phyloP scores from a whole-genome alignment of 2,797 vertebrate genomes.

The Sphaeramia orbicularis region DNA sequence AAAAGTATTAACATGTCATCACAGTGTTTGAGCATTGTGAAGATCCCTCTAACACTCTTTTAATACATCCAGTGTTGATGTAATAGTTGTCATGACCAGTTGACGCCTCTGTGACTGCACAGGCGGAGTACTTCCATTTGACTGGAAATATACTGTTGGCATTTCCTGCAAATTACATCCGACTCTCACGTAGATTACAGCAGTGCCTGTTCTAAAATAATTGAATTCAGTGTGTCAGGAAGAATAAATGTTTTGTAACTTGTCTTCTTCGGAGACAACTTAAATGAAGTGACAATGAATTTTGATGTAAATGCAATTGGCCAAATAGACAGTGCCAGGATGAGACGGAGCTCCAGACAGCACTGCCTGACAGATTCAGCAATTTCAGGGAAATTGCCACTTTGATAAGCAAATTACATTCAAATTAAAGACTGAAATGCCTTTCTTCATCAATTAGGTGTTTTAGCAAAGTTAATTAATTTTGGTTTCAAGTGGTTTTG shows the following conservation, averaged over 20 bases:
- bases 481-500: constrained; percentile 55
- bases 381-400: constrained; percentile 76
- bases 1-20: background rate
- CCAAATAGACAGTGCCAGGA: constrained; percentile 78
- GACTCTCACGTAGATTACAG: constrained; percentile 61
- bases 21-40: background rate
- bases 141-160: constrained; percentile 31
- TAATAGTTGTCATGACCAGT: constrained; percentile 23
- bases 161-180: constrained; percentile 81
- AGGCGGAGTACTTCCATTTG: constrained; percentile 32
- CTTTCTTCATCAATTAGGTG: constrained; percentile 73
- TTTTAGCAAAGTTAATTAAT: constrained; percentile 64
- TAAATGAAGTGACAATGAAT: constrained; percentile 85
- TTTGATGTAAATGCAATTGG: constrained; percentile 86
- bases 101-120: constrained; percentile 9
- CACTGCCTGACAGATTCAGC: constrained; percentile 64
- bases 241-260: constrained; percentile 82
- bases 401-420: constrained; percentile 78
- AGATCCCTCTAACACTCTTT: no score
- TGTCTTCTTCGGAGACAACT: constrained; percentile 82
- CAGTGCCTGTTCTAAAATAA: constrained; percentile 78
- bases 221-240: constrained; percentile 80
- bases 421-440: constrained; percentile 68
- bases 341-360: constrained; percentile 61
- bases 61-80: background rate